Evolutionary conservation across 2,888 invertebrate genomes (phyloP).

Genomic region (Parthenolecanium corni): DNA sequence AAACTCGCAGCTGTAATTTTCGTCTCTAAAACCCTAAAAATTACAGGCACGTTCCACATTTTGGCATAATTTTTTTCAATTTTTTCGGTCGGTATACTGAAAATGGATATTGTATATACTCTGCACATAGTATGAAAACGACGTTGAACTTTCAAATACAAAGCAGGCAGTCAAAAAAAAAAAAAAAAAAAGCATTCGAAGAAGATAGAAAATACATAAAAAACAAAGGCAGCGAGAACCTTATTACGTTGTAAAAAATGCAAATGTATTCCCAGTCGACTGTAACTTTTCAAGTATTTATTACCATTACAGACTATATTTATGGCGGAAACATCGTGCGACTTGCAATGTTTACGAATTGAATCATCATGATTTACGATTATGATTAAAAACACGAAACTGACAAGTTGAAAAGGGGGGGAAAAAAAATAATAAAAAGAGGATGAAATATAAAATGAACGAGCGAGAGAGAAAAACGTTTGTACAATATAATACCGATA

Average conservation of each 20-base stretch:
- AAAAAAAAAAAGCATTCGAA: no score
- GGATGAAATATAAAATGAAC: neutral
- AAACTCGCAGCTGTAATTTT: no score
- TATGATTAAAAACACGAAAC: constrained; percentile 27
- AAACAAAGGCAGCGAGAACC: neutral
- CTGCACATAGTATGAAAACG: no score
- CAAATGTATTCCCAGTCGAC: constrained; percentile 28
- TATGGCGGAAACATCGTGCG: constrained; percentile 28
- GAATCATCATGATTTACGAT: constrained; percentile 28
- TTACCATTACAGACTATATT: constrained; percentile 25
- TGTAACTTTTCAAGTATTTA: constrained; percentile 28
- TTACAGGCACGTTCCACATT: no score
- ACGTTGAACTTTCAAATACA: no score
- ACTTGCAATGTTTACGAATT: constrained; percentile 28
- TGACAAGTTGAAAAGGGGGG: constrained; percentile 21
- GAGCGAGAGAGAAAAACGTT: neutral
- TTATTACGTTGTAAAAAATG: constrained; percentile 27
- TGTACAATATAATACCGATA: constrained; percentile 26
- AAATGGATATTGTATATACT: no score
- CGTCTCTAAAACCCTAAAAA: no score
- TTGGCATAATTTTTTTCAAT: no score
- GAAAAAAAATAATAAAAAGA: neutral
- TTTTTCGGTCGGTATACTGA: no score
- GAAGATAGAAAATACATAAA: no score
- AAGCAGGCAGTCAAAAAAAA: no score